These are phyloP conservation scores for Odontothrips loti DNA, from an alignment of 2,888 invertebrate species.

Conservation along the genomic window DNA sequence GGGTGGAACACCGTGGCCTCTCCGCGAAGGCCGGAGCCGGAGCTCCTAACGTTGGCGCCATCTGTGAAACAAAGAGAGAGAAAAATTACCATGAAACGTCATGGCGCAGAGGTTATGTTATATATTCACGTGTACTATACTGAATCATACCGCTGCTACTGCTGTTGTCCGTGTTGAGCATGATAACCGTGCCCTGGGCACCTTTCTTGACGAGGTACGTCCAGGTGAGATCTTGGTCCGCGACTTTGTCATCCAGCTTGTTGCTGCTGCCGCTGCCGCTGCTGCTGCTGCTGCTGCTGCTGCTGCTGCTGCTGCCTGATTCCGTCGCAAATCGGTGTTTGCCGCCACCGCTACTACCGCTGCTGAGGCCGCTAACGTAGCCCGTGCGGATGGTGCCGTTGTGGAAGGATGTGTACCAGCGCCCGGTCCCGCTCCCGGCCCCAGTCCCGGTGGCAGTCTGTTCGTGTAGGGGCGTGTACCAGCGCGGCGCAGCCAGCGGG, in stretches of 20 bases:
- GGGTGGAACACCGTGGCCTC: neutral
- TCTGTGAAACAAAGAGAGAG: neutral
- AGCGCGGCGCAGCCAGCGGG: slow-evolving; percentile 11
- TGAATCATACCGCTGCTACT: neutral
- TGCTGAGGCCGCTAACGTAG: neutral
- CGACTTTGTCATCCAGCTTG: neutral
- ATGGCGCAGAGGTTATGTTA: too few relatives aligned
- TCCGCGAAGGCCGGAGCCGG: neutral
- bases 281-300: neutral
- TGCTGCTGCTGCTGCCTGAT: neutral
- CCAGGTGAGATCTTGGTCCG: neutral
- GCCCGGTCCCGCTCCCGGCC: neutral
- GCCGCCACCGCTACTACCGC: neutral
- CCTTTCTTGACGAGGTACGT: neutral
- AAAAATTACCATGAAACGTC: too few relatives aligned
- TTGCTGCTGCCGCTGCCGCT: neutral
- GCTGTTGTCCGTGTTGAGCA: neutral
- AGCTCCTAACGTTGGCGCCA: too few relatives aligned
- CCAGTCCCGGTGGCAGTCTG: neutral
- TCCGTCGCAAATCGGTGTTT: neutral
- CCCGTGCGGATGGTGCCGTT: slow-evolving; percentile 4
- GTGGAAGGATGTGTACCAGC: slow-evolving; percentile 19
- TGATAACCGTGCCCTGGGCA: neutral
- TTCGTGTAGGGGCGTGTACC: neutral
- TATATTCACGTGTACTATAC: too few relatives aligned